Percentiles rank a stretch among this genome's conserved stretches.
These are phyloP conservation scores for Syngnathus acus DNA, from an alignment of 2,797 vertebrate genomes.

Conservation along the genomic window DNA sequence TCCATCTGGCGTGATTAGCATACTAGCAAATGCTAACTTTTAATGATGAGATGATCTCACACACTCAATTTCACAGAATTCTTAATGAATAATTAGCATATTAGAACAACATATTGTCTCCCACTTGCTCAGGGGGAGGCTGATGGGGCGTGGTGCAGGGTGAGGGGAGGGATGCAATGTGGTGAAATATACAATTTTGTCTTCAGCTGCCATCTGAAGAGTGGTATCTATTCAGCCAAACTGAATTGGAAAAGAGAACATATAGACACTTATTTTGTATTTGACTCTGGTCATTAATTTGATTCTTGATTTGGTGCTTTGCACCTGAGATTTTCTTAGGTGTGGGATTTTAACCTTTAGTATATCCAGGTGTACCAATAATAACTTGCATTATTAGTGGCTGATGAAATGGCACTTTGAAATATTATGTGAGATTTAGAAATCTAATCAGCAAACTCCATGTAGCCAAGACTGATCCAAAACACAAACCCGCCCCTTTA, in stretches of 20 bases:
- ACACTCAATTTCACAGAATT: slow-evolving; percentile 60
- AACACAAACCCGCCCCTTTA: slow-evolving; percentile 2
- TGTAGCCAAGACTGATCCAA: not conserved
- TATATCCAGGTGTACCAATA: not conserved
- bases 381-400: not conserved
- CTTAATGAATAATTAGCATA: slow-evolving; percentile 62
- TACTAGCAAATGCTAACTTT: slow-evolving; percentile 65
- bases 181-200: not conserved
- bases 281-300: not conserved
- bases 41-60: slow-evolving; percentile 65
- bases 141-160: slow-evolving; percentile 35
- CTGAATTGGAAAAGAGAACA: too few relatives aligned
- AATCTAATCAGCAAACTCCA: not conserved
- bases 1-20: slow-evolving; percentile 67
- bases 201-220: not conserved
- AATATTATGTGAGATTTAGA: not conserved
- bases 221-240: not conserved
- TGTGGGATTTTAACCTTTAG: not conserved
- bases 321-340: not conserved
- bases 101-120: slow-evolving; percentile 66
- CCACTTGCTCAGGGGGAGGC: slow-evolving; percentile 39
- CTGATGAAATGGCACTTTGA: not conserved
- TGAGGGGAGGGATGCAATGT: slow-evolving; percentile 7
- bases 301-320: not conserved
- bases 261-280: not conserved